Percentiles rank a stretch among this genome's conserved stretches.
These are phyloP conservation scores for Scaptomyza graminum DNA, from an alignment of 1,140 invertebrate species.

Conservation along the genomic window DNA sequence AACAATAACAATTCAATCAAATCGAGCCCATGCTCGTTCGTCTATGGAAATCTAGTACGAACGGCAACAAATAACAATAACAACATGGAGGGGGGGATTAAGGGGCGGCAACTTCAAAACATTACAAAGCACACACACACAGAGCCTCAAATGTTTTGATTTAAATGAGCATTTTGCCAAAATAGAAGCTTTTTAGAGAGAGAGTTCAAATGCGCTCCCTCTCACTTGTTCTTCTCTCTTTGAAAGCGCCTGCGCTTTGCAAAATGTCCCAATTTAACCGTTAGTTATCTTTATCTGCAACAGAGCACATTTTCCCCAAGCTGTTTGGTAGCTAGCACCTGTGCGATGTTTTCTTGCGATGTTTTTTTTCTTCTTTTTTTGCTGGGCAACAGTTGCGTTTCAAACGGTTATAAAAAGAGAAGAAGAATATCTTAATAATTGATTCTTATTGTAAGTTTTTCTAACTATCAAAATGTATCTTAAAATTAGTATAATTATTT, in stretches of 20 bases:
- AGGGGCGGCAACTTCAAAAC: slow-evolving; percentile 25
- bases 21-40: slow-evolving; percentile 58
- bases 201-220: neutral
- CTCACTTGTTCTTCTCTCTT: neutral
- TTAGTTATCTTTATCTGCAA: slow-evolving; percentile 36
- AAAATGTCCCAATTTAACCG: slow-evolving; percentile 58
- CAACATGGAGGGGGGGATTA: neutral
- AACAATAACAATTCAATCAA: slow-evolving; percentile 82
- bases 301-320: slow-evolving; percentile 3
- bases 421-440: too few relatives aligned
- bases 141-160: slow-evolving; percentile 62
- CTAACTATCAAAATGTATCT: too few relatives aligned
- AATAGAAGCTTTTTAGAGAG: slow-evolving; percentile 10
- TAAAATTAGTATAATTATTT: too few relatives aligned
- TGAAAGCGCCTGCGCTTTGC: slow-evolving; percentile 40
- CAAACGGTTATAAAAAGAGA: neutral
- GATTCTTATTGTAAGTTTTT: too few relatives aligned
- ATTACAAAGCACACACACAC: slow-evolving; percentile 13
- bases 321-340: neutral
- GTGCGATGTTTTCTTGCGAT: slow-evolving; percentile 40
- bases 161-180: slow-evolving; percentile 33
- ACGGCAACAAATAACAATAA: slow-evolving; percentile 52
- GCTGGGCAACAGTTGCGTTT: neutral
- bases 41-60: slow-evolving; percentile 67
- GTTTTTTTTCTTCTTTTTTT: neutral